A percentile compares a stretch with the other conserved stretches of the same genome.
Conservation (phyloP, 2,888 invertebrate genomes). For the Polyploca ridens region DNA sequence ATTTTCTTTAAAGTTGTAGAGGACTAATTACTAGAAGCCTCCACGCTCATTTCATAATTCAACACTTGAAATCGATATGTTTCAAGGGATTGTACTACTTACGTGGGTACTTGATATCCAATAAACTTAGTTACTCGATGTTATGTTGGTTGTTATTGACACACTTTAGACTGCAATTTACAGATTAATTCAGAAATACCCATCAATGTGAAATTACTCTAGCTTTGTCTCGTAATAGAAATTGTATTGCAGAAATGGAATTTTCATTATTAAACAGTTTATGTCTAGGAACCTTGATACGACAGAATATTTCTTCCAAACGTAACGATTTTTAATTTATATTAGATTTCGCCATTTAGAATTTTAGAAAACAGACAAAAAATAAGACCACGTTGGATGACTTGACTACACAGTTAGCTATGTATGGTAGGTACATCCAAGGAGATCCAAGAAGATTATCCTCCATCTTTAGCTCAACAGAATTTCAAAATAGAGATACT, state of each 20-base stretch:
- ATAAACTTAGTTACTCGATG: neutral
- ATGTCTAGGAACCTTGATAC: neutral
- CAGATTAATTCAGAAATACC: neutral
- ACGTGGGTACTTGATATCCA: neutral
- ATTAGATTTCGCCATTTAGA: no score
- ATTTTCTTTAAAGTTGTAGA: neutral
- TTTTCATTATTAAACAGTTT: neutral
- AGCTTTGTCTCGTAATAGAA: neutral
- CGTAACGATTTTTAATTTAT: neutral
- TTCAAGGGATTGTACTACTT: neutral
- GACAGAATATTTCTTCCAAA: neutral
- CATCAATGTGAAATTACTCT: neutral
- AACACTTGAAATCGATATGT: conserved; percentile 1
- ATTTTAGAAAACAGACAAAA: no score
- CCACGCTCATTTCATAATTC: neutral
- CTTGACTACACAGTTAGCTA: neutral
- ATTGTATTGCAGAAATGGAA: neutral
- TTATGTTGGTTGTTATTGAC: neutral
- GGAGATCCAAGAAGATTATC: neutral
- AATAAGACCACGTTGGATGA: no score
- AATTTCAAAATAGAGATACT: neutral
- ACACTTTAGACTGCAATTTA: neutral
- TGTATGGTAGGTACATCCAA: neutral
- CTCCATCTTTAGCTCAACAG: no score
- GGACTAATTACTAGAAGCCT: neutral